Conservation (phyloP, 2,888 invertebrate genomes). For the Epistrophe eligans region DNA sequence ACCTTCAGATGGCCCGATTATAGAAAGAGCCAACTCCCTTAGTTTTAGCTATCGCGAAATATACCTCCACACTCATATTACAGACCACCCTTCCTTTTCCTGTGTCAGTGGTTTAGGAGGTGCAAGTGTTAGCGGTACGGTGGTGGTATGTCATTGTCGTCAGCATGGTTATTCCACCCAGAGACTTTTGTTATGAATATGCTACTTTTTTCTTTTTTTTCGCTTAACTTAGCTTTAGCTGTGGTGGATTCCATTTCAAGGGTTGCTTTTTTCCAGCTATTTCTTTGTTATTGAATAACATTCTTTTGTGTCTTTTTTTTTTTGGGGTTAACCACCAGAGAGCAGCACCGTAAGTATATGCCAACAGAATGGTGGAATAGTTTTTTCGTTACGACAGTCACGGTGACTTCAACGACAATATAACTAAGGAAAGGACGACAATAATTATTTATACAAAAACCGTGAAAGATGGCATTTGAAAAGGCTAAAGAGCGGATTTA, state of each 20-base stretch:
- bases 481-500: conserved; percentile 46
- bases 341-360: conserved; percentile 37
- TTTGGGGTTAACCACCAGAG: conserved; percentile 63
- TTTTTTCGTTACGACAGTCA: conserved; percentile 36
- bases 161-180: conserved; percentile 60
- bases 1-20: conserved; percentile 44
- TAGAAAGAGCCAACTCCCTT: neutral
- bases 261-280: conserved; percentile 56
- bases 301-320: conserved; percentile 50
- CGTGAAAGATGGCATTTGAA: conserved; percentile 53
- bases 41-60: conserved; percentile 21
- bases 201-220: conserved; percentile 27
- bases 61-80: conserved; percentile 13
- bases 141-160: conserved; percentile 73
- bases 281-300: conserved; percentile 73
- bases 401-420: conserved; percentile 23
- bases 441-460: conserved; percentile 40
- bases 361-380: conserved; percentile 22
- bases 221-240: conserved; percentile 1
- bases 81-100: conserved; percentile 31
- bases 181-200: conserved; percentile 44
- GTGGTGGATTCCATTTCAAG: conserved; percentile 50
- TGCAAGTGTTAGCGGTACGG: conserved; percentile 27
- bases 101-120: conserved; percentile 39
- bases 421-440: neutral